Percentiles rank a stretch among this genome's conserved stretches.
Evolutionary conservation across 2,113 vertebrate genomes (phyloP).

Genomic region (Aythya baeri): DNA sequence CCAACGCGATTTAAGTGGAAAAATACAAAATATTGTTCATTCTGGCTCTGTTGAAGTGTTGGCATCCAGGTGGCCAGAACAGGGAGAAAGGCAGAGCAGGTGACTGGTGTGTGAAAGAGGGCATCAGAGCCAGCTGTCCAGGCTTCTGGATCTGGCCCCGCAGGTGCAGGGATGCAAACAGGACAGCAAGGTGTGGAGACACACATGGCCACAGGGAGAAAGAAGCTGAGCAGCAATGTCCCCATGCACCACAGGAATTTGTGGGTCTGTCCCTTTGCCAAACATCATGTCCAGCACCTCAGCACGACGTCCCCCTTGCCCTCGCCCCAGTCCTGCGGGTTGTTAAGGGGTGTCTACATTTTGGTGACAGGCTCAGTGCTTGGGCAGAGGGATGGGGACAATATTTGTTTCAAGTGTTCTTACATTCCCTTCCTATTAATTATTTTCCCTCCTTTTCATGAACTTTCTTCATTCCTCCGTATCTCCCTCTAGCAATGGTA

Average conservation of each 20-base stretch:
- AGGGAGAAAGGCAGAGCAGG: background rate
- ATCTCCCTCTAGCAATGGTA: constrained; percentile 35
- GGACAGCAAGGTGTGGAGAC: too few relatives aligned
- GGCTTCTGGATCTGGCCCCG: too few relatives aligned
- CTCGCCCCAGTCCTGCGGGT: too few relatives aligned
- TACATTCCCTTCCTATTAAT: background rate
- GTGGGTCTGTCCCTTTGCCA: too few relatives aligned
- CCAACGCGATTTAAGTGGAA: constrained; percentile 35
- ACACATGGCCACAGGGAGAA: too few relatives aligned
- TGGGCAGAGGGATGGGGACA: background rate
- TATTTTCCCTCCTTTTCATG: constrained; percentile 16
- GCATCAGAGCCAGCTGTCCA: background rate
- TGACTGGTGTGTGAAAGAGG: constrained; percentile 3
- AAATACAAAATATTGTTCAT: constrained; percentile 16
- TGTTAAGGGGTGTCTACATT: background rate
- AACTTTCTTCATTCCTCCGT: background rate
- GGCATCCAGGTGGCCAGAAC: constrained; percentile 11
- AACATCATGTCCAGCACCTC: too few relatives aligned
- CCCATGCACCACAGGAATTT: too few relatives aligned
- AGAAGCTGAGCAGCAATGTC: too few relatives aligned
- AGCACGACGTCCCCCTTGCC: background rate
- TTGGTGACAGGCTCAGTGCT: background rate
- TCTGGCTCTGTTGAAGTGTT: background rate
- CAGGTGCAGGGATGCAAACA: too few relatives aligned
- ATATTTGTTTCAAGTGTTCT: background rate